Conservation (phyloP, 2,113 vertebrate genomes). For the Ciconia boyciana region DNA sequence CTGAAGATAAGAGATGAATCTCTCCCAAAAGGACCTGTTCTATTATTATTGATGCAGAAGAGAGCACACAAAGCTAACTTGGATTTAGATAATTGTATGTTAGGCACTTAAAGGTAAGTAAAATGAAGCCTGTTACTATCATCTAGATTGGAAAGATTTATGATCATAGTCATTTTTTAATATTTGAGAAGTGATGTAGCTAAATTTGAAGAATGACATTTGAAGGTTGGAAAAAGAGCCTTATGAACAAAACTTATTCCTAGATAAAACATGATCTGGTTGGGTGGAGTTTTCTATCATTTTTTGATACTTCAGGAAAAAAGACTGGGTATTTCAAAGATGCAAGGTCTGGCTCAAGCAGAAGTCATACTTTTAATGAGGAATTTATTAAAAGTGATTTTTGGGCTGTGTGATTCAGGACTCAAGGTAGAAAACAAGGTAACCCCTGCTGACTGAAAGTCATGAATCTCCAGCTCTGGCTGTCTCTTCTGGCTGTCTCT, state of each 20-base stretch:
- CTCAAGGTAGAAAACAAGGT: neutral
- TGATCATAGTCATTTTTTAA: neutral
- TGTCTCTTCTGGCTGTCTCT: neutral
- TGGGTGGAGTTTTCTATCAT: neutral
- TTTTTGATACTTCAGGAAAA: neutral
- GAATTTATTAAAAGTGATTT: neutral
- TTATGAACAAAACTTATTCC: neutral
- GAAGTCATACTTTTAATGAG: neutral
- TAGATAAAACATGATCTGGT: neutral
- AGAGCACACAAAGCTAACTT: neutral
- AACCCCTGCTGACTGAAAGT: neutral
- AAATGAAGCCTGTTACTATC: neutral
- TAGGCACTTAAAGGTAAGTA: neutral
- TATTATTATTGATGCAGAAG: neutral
- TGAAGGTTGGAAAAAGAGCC: neutral
- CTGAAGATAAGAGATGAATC: neutral
- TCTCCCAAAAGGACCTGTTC: neutral
- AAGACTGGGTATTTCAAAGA: neutral
- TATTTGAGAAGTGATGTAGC: neutral
- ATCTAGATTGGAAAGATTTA: neutral
- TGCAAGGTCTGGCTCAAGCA: neutral
- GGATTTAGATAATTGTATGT: neutral
- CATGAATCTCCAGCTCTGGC: neutral
- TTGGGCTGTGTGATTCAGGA: neutral
- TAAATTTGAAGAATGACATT: neutral